Evolutionary conservation across 2,888 invertebrate species (phyloP), one percentile per base, ranked within the genome.

Genomic region (Caenorhabditis sinica): DNA sequence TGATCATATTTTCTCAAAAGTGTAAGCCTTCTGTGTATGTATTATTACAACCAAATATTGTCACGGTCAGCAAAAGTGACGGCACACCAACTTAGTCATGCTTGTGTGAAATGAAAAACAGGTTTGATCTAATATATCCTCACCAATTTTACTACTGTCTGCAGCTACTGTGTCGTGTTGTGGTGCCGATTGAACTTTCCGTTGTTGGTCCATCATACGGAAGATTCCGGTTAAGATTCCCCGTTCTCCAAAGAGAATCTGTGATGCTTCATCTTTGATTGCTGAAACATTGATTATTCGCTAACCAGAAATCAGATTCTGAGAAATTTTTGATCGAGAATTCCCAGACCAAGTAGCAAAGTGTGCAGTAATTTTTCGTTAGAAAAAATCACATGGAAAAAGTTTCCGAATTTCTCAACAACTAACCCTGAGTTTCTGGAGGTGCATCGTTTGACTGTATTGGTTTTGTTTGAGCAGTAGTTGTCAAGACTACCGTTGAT

Each of bases 221-320:
- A 92, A 92, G 13, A 92, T 85, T n/a, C 90, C 89, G 1, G 91
- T 92, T 20, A 92, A 80, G 17, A 91, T 86, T 1, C 91, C 91
- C 45, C 89, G 84, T 43, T 89, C 90, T n/a, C 91, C 91, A 60
- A 91, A 91, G 5, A 91, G 84, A 28, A 88, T 86, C 28, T 86
- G 82, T 30, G 91, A 87, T 81, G 89, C 90, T 85, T 91, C 90
- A 56, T 88, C 87, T 45, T 88, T 86, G 2, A 63, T 9, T 20
- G 69, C 83, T 83, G 51, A 20, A 65, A 72, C 36, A 65, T 65
- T 15, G 53, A 15, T 40, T 9, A 6, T 33, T 4, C 4, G 8
- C 33, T 33, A 33, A 4, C 33, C 33, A 33, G 33, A 33, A 33
- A 6, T 33, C 33, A 33, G 33, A 33, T 33, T 33, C 5, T 6